Evolutionary conservation across 2,797 vertebrate species (phyloP).

Genomic region (Acipenser oxyrinchus): DNA sequence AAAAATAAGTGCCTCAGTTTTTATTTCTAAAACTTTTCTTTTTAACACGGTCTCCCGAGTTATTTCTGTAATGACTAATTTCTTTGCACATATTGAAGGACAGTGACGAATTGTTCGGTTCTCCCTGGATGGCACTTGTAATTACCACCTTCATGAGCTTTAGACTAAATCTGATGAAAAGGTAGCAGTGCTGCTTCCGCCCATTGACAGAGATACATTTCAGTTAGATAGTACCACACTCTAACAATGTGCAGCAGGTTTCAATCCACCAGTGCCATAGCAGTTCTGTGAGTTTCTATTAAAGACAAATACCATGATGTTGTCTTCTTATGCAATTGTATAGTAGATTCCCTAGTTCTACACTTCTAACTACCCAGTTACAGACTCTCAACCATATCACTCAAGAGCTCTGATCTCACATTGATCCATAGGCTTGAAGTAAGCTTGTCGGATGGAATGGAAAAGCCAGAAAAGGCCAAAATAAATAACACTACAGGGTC

Average conservation of each 20-base stretch:
- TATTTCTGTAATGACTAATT: background rate
- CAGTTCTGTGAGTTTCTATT: conserved; percentile 8
- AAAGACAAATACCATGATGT: background rate
- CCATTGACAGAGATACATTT: conserved; percentile 1
- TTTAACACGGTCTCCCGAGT: background rate
- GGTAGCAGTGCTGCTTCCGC: conserved; percentile 2
- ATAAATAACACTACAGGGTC: background rate
- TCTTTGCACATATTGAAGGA: background rate
- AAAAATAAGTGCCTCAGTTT: no score
- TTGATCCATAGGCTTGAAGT: conserved; percentile 1
- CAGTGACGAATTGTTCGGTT: background rate
- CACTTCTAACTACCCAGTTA: background rate
- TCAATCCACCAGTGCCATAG: background rate
- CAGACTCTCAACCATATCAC: conserved; percentile 1
- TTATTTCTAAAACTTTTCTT: background rate
- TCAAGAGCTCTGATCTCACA: background rate
- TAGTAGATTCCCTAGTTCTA: conserved; percentile 4
- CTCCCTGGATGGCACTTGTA: conserved; percentile 4
- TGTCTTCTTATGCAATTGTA: conserved; percentile 9
- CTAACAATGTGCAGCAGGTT: background rate
- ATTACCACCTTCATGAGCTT: conserved; percentile 2
- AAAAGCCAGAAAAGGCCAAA: conserved; percentile 3
- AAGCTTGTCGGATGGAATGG: background rate
- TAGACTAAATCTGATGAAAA: conserved; percentile 2
- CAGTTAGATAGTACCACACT: background rate